phyloP scores from a whole-genome alignment of 1,140 invertebrate genomes.

The Dolichoris vasculosae region DNA sequence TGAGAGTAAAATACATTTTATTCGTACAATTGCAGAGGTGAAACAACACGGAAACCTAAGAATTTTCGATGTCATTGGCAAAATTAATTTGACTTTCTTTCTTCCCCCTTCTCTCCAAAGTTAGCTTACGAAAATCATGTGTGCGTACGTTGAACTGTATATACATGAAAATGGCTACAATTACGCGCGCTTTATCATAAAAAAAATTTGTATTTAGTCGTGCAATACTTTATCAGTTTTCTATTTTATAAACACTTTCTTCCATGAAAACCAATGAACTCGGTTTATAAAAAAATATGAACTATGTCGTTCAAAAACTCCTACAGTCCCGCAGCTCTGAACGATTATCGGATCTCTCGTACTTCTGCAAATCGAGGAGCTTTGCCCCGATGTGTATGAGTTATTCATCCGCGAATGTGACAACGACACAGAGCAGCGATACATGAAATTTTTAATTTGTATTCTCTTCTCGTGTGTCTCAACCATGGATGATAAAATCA shows the following conservation, averaged over 20 bases:
- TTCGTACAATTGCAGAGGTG: too few relatives aligned
- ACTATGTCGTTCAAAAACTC: neutral
- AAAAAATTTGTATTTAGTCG: neutral
- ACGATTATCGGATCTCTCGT: neutral
- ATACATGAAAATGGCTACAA: neutral
- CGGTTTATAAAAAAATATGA: neutral
- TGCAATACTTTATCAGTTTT: neutral
- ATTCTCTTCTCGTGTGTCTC: neutral
- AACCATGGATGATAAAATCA: neutral
- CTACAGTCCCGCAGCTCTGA: neutral
- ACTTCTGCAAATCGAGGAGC: neutral
- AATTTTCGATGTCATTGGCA: too few relatives aligned
- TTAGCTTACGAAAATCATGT: neutral
- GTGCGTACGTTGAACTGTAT: neutral
- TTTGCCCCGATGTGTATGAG: neutral
- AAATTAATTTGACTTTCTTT: too few relatives aligned
- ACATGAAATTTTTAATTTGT: neutral
- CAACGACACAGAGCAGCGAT: neutral
- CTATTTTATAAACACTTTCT: neutral
- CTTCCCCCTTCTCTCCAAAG: too few relatives aligned
- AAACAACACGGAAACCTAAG: too few relatives aligned
- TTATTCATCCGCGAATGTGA: constrained; percentile 10
- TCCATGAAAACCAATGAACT: neutral
- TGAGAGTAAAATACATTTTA: too few relatives aligned
- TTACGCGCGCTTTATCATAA: neutral